Base-by-base conservation (phyloP, 2,888 invertebrate species). In the Eupsilia transversa region DNA sequence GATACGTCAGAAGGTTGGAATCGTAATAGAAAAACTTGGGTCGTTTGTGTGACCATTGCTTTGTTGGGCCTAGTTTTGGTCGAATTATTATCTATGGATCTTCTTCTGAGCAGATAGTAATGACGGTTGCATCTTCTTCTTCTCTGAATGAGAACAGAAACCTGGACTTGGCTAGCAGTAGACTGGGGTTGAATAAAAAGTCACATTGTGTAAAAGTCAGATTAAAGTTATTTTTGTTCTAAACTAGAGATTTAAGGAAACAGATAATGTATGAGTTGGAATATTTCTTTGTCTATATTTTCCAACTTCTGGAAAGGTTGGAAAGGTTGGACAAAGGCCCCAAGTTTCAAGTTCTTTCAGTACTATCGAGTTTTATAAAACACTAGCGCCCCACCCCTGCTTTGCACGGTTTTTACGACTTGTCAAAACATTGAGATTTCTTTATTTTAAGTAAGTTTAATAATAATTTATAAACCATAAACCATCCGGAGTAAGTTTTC, bases 1-100 rank as follows among this genome's bases (percentile, higher is more conserved):
- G 83, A 87, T 88, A 84, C 76, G 84, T 87, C 86, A 84, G 87
- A 85, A 87, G 87, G 88, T 86, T 84, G 87, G 79, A 89, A 89
- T 89, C 89, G 89, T 91, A 92, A 93, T 92, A 93, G 92, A 93
- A 93, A 93, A 94, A 93, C 91, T 93, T 93, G 85, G 79, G 85
- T 91, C 92, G 89, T 93, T 93, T 92, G 88, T 87, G 86, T 87
- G 90, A 88, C 91, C 90, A 86, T 86, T 80, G 80, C 77, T 83
- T 87, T 68, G 73, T 73, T 61, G 46, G 52, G 65, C 52, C 46
- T 63, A 60, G 64, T 74, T 69, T 56, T 63, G 61, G 52, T 52
- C 35, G 69, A 54, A 46, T 56, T 41, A 63, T 70, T 72, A 38
- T 66, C 33, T 20, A 6, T 23, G 57, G 17, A 23, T 57, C 60